These are phyloP conservation scores for Vidua chalybeata DNA, from an alignment of 2,113 vertebrate genomes.

Conservation along the genomic window DNA sequence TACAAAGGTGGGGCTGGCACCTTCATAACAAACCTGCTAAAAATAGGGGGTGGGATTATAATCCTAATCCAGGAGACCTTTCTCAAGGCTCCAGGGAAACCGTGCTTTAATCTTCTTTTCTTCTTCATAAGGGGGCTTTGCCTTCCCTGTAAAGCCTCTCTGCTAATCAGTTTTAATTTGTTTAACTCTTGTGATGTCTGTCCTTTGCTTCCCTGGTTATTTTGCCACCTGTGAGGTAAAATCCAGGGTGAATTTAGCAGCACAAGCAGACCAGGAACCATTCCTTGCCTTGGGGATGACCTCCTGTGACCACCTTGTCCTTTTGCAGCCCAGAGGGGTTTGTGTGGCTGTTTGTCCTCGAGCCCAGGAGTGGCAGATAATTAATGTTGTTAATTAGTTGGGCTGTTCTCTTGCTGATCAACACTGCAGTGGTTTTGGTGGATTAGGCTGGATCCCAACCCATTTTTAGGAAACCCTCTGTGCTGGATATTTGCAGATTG, in stretches of 20 bases:
- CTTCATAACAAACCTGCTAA: neutral
- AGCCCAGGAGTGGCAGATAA: neutral
- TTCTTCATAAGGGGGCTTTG: neutral
- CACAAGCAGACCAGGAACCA: fast-evolving
- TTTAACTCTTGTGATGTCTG: constrained; percentile 26
- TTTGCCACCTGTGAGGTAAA: neutral
- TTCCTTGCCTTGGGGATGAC: neutral
- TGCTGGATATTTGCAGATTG: neutral
- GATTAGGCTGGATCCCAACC: neutral
- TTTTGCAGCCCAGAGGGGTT: neutral
- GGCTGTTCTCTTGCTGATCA: neutral
- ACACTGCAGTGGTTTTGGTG: neutral
- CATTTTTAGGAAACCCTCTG: neutral
- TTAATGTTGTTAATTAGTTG: neutral
- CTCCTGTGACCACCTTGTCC: neutral
- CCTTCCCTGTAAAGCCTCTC: neutral
- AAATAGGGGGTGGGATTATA: constrained; percentile 32
- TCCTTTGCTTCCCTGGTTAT: neutral
- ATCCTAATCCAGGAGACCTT: constrained; percentile 3
- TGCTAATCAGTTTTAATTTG: constrained; percentile 36
- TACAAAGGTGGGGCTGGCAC: neutral
- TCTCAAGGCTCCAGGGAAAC: neutral
- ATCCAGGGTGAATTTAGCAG: neutral
- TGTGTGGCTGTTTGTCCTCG: fast-evolving
- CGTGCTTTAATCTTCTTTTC: constrained; percentile 57